phyloP scores from a whole-genome alignment of 2,113 vertebrate species.

The Syngnathoides biaculeatus region DNA sequence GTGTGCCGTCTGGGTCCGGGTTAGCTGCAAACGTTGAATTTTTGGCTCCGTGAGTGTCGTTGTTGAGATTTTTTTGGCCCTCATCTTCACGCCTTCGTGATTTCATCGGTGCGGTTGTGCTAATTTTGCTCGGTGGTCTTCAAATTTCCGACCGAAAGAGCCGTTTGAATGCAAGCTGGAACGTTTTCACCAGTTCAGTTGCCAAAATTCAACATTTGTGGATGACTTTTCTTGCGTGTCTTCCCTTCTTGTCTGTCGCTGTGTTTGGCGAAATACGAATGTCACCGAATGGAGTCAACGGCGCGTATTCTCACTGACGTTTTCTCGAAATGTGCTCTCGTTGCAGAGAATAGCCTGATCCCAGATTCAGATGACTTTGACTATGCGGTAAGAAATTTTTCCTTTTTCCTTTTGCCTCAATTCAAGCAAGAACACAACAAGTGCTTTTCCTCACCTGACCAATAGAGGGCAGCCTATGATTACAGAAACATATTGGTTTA shows the following conservation, averaged over 20 bases:
- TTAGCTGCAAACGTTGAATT: not conserved
- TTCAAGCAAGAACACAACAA: not conserved
- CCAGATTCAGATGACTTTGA: constrained; percentile 51
- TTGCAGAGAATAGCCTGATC: constrained; percentile 57
- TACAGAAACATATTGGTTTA: too few species aligned
- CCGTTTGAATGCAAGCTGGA: too few species aligned
- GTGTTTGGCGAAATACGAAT: not conserved
- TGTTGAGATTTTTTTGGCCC: too few species aligned
- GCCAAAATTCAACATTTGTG: not conserved
- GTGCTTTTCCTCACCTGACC: not conserved
- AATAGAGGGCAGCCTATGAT: not conserved
- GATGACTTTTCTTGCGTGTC: not conserved
- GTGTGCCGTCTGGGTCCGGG: too few species aligned
- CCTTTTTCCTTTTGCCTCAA: not conserved
- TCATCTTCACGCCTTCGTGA: too few species aligned
- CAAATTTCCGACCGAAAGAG: too few species aligned
- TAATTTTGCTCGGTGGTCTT: too few species aligned
- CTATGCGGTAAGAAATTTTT: constrained; percentile 47
- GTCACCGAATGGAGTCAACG: not conserved
- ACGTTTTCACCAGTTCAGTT: not conserved
- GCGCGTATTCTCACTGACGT: not conserved
- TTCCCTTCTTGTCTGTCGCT: not conserved
- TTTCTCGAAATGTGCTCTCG: constrained; percentile 22
- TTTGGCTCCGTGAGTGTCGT: too few species aligned
- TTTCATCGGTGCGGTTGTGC: too few species aligned